Conservation (phyloP, 2,888 invertebrate genomes). For the Therioaphis trifolii region DNA sequence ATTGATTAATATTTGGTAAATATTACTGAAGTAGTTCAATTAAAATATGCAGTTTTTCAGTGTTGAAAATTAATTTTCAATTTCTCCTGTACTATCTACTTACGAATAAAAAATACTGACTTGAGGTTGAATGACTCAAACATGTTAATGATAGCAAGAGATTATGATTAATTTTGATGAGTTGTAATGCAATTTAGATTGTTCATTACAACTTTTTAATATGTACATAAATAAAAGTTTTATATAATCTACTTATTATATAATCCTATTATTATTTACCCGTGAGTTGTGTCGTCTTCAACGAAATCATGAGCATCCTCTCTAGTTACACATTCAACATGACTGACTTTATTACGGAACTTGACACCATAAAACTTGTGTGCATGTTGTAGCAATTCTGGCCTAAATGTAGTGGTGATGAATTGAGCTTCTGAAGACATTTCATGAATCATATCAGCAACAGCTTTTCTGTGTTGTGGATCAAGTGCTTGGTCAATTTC, state of each 20-base stretch:
- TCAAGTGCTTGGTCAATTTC: constrained; percentile 99
- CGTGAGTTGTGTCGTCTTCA: constrained; percentile 95
- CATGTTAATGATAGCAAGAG: constrained; percentile 15
- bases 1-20: constrained; percentile 26
- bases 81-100: not conserved
- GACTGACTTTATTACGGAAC: constrained; percentile 88
- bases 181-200: not conserved
- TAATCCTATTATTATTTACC: constrained; percentile 69
- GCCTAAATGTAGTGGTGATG: constrained; percentile 98
- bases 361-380: constrained; percentile 99
- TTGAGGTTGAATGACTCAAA: constrained; percentile 12
- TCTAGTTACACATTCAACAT: constrained; percentile 93
- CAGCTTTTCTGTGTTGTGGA: constrained; percentile 95
- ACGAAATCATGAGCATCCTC: constrained; percentile 98
- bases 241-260: not conserved
- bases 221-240: not conserved
- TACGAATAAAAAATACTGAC: constrained; percentile 22
- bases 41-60: not conserved
- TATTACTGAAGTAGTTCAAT: not conserved
- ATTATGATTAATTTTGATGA: constrained; percentile 29
- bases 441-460: constrained; percentile 99
- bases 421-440: constrained; percentile 95
- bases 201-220: not conserved
- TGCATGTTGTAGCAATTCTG: constrained; percentile 94
- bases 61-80: not conserved